phyloP scores from a whole-genome alignment of 2,797 vertebrate genomes.

The Diglossa cyanea region DNA sequence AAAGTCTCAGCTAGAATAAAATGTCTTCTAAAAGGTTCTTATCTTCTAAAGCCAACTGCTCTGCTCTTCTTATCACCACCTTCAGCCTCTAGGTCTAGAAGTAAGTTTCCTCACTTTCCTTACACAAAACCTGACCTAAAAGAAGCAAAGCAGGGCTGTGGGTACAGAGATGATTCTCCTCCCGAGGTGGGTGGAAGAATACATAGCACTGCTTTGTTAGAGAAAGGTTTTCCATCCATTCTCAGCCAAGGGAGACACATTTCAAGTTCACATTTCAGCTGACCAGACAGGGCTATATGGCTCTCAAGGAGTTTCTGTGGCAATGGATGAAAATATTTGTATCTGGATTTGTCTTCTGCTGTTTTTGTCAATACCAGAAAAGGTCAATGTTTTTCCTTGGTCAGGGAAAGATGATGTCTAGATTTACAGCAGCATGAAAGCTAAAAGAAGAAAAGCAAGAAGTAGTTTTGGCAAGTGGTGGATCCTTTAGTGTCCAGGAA shows the following conservation, averaged over 20 bases:
- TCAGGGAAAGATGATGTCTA: constrained; percentile 15
- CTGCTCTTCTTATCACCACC: background rate
- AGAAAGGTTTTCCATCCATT: constrained; percentile 19
- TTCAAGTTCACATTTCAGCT: background rate
- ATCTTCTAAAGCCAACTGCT: background rate
- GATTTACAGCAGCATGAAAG: constrained; percentile 16
- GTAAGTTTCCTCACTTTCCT: background rate
- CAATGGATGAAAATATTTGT: constrained; percentile 60
- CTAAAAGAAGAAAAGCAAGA: constrained; percentile 27
- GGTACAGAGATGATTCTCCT: background rate
- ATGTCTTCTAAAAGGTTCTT: background rate
- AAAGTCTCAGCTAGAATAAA: background rate
- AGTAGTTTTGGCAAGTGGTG: constrained; percentile 23
- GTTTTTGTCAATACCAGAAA: constrained; percentile 56
- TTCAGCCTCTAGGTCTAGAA: background rate
- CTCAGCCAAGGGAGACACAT: constrained; percentile 15
- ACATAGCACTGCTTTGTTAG: background rate
- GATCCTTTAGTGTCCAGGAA: constrained; percentile 27
- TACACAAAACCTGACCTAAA: background rate
- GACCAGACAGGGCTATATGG: background rate
- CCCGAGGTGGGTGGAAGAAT: background rate
- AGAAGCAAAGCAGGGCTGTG: background rate
- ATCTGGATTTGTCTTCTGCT: constrained; percentile 63
- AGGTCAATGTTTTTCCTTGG: constrained; percentile 45
- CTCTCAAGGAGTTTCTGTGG: constrained; percentile 54